phyloP scores from a whole-genome alignment of 2,797 vertebrate genomes.

The Argentina silus region DNA sequence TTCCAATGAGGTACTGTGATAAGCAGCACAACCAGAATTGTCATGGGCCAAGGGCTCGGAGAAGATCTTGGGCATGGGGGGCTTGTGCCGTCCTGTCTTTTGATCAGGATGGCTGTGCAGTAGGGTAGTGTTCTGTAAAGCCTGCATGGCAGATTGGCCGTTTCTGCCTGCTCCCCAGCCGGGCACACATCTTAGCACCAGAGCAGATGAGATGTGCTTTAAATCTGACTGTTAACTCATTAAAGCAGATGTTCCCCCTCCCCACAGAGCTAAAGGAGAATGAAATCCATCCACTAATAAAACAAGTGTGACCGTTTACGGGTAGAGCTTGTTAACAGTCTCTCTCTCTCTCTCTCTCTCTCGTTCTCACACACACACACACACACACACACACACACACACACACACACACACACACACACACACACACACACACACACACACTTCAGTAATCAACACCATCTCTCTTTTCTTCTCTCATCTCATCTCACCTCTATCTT shows the following conservation, averaged over 20 bases:
- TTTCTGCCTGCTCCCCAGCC: not conserved
- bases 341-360: conserved; percentile 32
- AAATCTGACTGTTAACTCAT: conserved; percentile 67
- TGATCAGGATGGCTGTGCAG: too few relatives aligned
- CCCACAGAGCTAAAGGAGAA: conserved; percentile 72
- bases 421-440: conserved; percentile 11
- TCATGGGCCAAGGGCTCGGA: not conserved
- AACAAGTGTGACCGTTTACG: conserved; percentile 40
- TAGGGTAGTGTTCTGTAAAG: not conserved
- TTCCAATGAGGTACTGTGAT: too few relatives aligned
- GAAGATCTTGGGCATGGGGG: not conserved
- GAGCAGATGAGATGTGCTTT: conserved; percentile 63
- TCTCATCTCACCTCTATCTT: conserved; percentile 32
- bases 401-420: conserved; percentile 3
- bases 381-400: not conserved
- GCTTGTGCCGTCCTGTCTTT: too few relatives aligned
- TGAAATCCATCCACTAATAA: conserved; percentile 65
- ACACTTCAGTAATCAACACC: not conserved
- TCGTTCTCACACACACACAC: too few relatives aligned
- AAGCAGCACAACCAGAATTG: too few relatives aligned
- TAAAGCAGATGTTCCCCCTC: conserved; percentile 71
- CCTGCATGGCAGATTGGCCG: not conserved
- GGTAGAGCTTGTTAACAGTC: conserved; percentile 48
- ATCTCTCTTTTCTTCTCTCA: conserved; percentile 17
- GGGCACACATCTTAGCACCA: not conserved